Percentiles rank a stretch among this genome's conserved stretches.
These are phyloP conservation scores for Hemithea aestivaria DNA, from an alignment of 2,888 invertebrate genomes.

Conservation along the genomic window DNA sequence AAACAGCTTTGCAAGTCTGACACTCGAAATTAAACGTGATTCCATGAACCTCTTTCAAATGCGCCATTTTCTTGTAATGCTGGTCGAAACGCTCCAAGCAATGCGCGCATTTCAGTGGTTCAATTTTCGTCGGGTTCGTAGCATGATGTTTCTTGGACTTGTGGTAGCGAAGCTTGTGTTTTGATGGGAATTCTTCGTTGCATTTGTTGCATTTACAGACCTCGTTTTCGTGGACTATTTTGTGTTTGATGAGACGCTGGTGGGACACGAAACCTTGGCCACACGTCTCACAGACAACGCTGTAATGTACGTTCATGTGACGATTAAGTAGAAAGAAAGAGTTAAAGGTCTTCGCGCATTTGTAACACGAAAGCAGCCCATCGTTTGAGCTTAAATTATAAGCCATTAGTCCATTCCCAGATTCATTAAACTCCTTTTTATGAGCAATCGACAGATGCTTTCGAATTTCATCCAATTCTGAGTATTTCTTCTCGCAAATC, in stretches of 20 bases:
- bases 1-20: slow-evolving; percentile 49
- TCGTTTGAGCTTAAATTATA: slow-evolving; percentile 51
- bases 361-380: slow-evolving; percentile 55
- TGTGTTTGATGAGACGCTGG: slow-evolving; percentile 61
- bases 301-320: slow-evolving; percentile 68
- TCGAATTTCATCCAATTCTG: slow-evolving; percentile 56
- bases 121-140: slow-evolving; percentile 52
- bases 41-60: slow-evolving; percentile 60
- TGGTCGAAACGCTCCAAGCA: slow-evolving; percentile 65
- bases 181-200: slow-evolving; percentile 55
- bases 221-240: slow-evolving; percentile 61
- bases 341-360: slow-evolving; percentile 57
- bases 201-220: slow-evolving; percentile 61
- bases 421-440: slow-evolving; percentile 59
- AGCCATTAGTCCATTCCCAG: slow-evolving; percentile 65
- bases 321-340: slow-evolving; percentile 62
- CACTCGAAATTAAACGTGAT: slow-evolving; percentile 63
- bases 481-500: slow-evolving; percentile 56
- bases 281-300: slow-evolving; percentile 65
- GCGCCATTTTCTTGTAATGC: slow-evolving; percentile 66
- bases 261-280: slow-evolving; percentile 67
- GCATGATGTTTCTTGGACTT: slow-evolving; percentile 58
- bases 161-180: slow-evolving; percentile 62
- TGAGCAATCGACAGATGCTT: slow-evolving; percentile 51
- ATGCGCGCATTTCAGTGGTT: slow-evolving; percentile 64